These are phyloP conservation scores for Mimachlamys varia DNA, from an alignment of 2,888 invertebrate species.

Conservation along the genomic window DNA sequence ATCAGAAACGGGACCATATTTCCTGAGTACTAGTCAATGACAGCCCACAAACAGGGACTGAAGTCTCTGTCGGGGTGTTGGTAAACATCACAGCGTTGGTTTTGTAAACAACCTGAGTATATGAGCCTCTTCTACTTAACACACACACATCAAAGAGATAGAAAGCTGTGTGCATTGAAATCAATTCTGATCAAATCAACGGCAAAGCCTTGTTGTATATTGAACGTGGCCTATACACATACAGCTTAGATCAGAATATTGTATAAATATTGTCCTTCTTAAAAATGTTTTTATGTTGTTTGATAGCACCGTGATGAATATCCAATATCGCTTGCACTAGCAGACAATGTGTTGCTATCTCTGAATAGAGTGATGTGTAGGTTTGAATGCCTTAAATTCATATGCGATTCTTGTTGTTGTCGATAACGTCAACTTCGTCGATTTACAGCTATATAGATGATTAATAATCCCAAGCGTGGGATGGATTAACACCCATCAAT, in stretches of 20 bases:
- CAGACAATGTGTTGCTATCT: too few species aligned
- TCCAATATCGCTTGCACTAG: background rate
- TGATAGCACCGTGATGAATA: background rate
- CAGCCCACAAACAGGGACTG: background rate
- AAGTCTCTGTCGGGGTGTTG: background rate
- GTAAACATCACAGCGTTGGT: slow-evolving; percentile 44
- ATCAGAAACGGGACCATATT: background rate
- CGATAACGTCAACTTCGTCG: too few species aligned
- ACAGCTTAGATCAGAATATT: background rate
- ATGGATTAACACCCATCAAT: too few species aligned
- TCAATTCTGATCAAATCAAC: slow-evolving; percentile 28
- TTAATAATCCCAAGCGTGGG: too few species aligned
- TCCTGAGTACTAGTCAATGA: background rate
- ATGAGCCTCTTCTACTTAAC: background rate
- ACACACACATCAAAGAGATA: slow-evolving; percentile 3
- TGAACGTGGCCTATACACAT: background rate
- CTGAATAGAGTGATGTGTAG: background rate
- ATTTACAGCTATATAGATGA: too few species aligned
- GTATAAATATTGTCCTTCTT: background rate
- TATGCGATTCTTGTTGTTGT: too few species aligned
- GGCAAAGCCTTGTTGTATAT: background rate
- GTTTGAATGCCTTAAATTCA: too few species aligned
- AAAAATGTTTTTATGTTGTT: background rate
- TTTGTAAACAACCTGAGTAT: slow-evolving; percentile 41
- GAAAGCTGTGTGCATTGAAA: slow-evolving; percentile 19